Percentiles rank a stretch among this genome's conserved stretches.
Conservation (phyloP, 2,113 vertebrate genomes). For the Cryptotis parvus region DNA sequence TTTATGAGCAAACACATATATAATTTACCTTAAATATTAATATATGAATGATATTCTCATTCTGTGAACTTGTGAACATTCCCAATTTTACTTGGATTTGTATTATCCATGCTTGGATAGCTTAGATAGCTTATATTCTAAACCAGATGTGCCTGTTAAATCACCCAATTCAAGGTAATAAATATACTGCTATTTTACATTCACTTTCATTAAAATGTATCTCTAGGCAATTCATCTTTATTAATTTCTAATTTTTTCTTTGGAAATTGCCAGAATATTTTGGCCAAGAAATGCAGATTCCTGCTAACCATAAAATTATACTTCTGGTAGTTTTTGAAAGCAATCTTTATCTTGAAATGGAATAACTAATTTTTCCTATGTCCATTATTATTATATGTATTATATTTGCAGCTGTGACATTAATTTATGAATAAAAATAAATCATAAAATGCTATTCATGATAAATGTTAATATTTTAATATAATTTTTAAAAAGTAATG, state of each 20-base stretch:
- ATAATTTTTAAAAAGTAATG: no score
- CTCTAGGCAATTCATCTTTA: conserved; percentile 63
- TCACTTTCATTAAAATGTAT: conserved; percentile 50
- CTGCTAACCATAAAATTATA: neutral
- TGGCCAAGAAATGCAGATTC: conserved; percentile 14
- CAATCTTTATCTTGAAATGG: neutral
- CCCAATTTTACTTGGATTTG: neutral
- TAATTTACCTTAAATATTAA: neutral
- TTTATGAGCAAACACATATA: no score
- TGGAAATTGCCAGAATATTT: conserved; percentile 47
- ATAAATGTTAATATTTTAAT: no score
- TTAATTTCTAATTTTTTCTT: conserved; percentile 24
- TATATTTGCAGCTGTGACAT: no score
- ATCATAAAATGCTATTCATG: no score
- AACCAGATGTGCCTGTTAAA: conserved; percentile 25
- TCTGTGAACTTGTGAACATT: neutral
- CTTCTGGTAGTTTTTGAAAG: conserved; percentile 10
- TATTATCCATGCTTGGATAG: neutral
- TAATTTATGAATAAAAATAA: no score
- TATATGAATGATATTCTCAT: neutral
- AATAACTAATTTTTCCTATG: no score
- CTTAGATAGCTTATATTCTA: neutral
- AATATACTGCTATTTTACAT: neutral
- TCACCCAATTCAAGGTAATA: conserved; percentile 11
- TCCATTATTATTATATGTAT: no score